phyloP scores from a whole-genome alignment of 2,888 invertebrate genomes.

The Mimumesa dahlbomi region DNA sequence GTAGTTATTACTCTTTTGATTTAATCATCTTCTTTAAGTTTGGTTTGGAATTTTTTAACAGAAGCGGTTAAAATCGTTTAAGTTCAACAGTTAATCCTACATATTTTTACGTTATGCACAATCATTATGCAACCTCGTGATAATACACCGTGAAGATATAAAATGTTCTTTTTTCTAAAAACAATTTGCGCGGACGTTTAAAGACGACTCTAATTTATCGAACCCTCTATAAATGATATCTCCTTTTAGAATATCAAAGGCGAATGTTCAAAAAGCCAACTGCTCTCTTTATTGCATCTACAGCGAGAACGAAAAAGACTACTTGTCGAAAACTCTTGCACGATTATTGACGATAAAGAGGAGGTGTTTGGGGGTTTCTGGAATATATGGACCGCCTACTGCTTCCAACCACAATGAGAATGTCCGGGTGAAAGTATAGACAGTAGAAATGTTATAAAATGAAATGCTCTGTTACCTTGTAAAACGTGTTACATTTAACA shows the following conservation, averaged over 20 bases:
- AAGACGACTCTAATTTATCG: constrained; percentile 8
- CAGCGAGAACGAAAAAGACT: constrained; percentile 17
- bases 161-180: constrained; percentile 34
- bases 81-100: constrained; percentile 43
- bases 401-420: constrained; percentile 44
- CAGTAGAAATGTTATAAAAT: constrained; percentile 69
- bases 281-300: constrained; percentile 15
- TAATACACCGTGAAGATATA: constrained; percentile 38
- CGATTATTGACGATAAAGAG: constrained; percentile 19
- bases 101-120: constrained; percentile 26
- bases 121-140: neutral
- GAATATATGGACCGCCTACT: constrained; percentile 27
- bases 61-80: constrained; percentile 36
- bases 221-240: constrained; percentile 20
- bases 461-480: constrained; percentile 71
- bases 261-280: constrained; percentile 19
- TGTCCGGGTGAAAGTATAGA: constrained; percentile 66
- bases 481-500: constrained; percentile 72
- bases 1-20: constrained; percentile 39
- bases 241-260: constrained; percentile 29
- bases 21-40: constrained; percentile 35
- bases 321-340: neutral
- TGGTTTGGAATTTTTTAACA: constrained; percentile 24
- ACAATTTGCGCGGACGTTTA: constrained; percentile 29
- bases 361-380: constrained; percentile 31